A percentile compares a stretch with the other conserved stretches of the same genome.
phyloP scores from a whole-genome alignment of 2,797 vertebrate genomes.

The Sphenodon punctatus region DNA sequence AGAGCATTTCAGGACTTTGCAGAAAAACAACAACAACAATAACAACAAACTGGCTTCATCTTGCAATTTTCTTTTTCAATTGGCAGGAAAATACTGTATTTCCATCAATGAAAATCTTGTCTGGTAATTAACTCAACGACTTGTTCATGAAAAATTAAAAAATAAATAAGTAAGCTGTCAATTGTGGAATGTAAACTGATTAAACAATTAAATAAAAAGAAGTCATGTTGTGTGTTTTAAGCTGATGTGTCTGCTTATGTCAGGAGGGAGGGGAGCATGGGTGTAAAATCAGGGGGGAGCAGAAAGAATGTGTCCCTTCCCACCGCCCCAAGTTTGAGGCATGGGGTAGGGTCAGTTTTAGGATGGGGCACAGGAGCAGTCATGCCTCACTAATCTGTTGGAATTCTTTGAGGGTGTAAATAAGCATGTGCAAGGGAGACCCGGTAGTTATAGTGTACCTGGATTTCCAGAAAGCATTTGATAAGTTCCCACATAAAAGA shows the following conservation, averaged over 20 bases:
- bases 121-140: slow-evolving; percentile 81
- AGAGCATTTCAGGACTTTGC: slow-evolving; percentile 62
- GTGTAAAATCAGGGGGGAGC: no score
- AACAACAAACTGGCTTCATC: slow-evolving; percentile 54
- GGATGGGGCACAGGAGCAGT: no score
- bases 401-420: no score
- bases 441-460: no score
- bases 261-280: rapidly evolving
- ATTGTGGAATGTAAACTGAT: slow-evolving; percentile 86
- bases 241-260: slow-evolving; percentile 51
- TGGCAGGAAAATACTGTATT: slow-evolving; percentile 74
- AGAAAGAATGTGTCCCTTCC: no score
- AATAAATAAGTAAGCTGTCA: slow-evolving; percentile 81
- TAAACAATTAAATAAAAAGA: slow-evolving; percentile 81
- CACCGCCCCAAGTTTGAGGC: no score
- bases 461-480: no score
- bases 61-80: slow-evolving; percentile 70
- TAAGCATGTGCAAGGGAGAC: no score
- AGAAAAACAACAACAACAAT: background rate
- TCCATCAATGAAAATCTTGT: slow-evolving; percentile 75
- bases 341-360: background rate
- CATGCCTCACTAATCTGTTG: no score
- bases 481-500: no score
- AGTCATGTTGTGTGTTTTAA: slow-evolving; percentile 83
- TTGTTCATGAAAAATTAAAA: slow-evolving; percentile 79